phyloP scores from a whole-genome alignment of 2,113 vertebrate genomes.

The Perccottus glenii region DNA sequence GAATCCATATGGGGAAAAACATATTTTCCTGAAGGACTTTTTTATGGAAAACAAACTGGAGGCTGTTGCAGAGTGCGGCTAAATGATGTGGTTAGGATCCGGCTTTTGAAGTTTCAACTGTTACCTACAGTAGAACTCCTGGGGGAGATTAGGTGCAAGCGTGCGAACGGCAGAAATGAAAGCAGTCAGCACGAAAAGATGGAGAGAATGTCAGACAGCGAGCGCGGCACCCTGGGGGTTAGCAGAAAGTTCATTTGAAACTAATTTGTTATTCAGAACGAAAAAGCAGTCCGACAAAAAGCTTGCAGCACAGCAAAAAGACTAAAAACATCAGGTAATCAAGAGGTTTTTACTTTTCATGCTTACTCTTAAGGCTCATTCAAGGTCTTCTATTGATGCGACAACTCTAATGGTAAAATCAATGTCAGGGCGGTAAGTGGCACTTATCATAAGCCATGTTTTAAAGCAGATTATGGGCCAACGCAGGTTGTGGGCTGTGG shows the following conservation, averaged over 20 bases:
- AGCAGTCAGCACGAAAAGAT: conserved; percentile 44
- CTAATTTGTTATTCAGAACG: conserved; percentile 64
- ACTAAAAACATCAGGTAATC: conserved; percentile 38
- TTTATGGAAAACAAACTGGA: conserved; percentile 46
- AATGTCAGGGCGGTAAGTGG: conserved; percentile 66
- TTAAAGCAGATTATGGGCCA: conserved; percentile 72
- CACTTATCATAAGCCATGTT: conserved; percentile 74
- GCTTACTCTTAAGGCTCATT: conserved; percentile 46
- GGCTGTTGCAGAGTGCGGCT: conserved; percentile 11
- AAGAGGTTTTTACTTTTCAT: conserved; percentile 25
- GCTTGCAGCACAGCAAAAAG: conserved; percentile 38
- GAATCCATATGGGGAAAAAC: background rate
- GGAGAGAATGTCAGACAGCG: conserved; percentile 40
- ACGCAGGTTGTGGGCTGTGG: conserved; percentile 47
- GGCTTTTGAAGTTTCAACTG: conserved; percentile 63
- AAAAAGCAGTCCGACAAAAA: conserved; percentile 45
- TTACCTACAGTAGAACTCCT: conserved; percentile 49
- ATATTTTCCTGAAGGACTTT: background rate
- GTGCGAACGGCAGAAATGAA: conserved; percentile 44
- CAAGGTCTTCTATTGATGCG: conserved; percentile 39
- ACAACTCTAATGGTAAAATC: conserved; percentile 73
- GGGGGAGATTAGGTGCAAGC: conserved; percentile 54
- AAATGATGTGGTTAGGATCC: conserved; percentile 33
- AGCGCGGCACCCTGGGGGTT: conserved; percentile 36
- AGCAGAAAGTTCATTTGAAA: conserved; percentile 64